Evolutionary conservation across 1,140 invertebrate genomes (phyloP), one percentile per base, ranked within the genome.

Genomic region (Steinernema khuongi): DNA sequence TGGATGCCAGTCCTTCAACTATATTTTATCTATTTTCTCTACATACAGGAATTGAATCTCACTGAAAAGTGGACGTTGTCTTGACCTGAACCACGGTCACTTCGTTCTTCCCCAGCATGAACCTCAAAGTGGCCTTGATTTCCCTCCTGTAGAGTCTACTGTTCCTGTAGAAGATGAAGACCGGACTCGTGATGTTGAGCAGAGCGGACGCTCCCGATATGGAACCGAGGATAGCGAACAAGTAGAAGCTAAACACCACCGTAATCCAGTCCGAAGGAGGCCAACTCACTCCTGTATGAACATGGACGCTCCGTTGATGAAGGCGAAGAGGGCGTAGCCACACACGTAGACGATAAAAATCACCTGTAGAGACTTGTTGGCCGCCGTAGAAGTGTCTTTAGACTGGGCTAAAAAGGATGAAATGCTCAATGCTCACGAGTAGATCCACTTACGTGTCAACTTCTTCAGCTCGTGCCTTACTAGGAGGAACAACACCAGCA

Each of bases 331-430:
- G 14, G 50, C 50, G 19, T 60, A 60, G 19, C 50, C 50, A 60
- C 50, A 60, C 50, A 60, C 50, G 50, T 60, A 60, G 50, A 60
- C 22, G 14, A 60, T 60, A 22, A 60, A 60, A 26, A 60, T 60
- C 7, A 60, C 22, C 50, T 60, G 50, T 26, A 60, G 22, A 22
- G 50, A 60, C 22, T 60, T 60, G 50, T 60, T 60, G 2, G 50
- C 22, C 11, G 50, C 7, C 26, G 50, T 26, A 4, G 50, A 17
- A 22, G 26, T 22, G 22, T 60, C 50, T 60, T 60, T 60, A 4
- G 50, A 60, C 11, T 60, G 50, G 50, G 26, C 50, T 60, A 60
- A 60, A 60, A 22, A 14, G 36, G n/a, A n/a, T 11, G 36, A n/a
- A 41, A 11, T 41, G n/a, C n/a, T n/a, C 36, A n/a, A n/a, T 41